phyloP scores from a whole-genome alignment of 1,140 invertebrate genomes.

The Hylaeus anthracinus region DNA sequence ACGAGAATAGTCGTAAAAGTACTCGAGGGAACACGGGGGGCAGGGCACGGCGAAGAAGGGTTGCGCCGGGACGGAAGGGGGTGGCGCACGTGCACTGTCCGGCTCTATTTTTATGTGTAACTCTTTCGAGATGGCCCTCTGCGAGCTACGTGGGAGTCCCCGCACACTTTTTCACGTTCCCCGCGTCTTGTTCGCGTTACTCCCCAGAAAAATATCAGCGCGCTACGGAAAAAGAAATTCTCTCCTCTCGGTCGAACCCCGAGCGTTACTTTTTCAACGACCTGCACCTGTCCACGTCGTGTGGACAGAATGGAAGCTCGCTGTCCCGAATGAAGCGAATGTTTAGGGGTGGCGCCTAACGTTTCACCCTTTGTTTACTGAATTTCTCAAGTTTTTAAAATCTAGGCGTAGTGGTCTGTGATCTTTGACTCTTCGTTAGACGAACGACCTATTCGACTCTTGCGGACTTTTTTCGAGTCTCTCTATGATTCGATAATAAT shows the following conservation, averaged over 20 bases:
- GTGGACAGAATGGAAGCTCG: not conserved
- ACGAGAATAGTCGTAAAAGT: conserved; percentile 53
- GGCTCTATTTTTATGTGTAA: conserved; percentile 60
- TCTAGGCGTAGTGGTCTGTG: too few relatives aligned
- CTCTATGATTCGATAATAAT: too few relatives aligned
- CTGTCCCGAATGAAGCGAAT: not conserved
- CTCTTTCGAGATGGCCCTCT: conserved; percentile 53
- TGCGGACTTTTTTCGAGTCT: too few relatives aligned
- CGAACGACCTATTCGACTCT: too few relatives aligned
- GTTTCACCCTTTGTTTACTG: too few relatives aligned
- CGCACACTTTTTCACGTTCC: conserved; percentile 13
- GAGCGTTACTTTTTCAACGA: not conserved
- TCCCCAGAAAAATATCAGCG: conserved; percentile 10
- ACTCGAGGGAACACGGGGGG: conserved; percentile 14
- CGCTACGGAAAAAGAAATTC: not conserved
- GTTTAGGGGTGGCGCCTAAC: too few relatives aligned
- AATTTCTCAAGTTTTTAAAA: too few relatives aligned
- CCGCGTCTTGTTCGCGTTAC: not conserved
- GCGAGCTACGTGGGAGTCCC: conserved; percentile 47
- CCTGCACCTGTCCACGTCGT: not conserved
- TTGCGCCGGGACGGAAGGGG: not conserved
- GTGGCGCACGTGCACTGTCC: conserved; percentile 51
- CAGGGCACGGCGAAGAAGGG: not conserved
- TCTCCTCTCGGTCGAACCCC: not conserved
- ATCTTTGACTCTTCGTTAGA: too few relatives aligned